Conservation (phyloP, 2,888 invertebrate species). For the Amorpha juglandis region DNA sequence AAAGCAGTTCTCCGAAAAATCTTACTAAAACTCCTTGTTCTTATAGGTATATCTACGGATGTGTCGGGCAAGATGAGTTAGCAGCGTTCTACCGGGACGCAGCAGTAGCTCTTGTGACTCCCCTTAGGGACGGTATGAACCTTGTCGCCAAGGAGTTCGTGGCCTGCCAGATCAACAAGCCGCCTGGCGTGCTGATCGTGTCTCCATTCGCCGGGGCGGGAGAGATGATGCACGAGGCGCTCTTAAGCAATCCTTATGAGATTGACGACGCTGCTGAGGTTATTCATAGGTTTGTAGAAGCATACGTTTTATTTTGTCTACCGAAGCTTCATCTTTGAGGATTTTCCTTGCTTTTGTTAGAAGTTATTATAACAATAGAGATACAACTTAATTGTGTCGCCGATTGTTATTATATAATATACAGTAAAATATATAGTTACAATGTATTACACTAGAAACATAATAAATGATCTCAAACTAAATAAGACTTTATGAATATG, state of each 20-base stretch:
- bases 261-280: conserved; percentile 94
- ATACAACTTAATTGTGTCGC: no score
- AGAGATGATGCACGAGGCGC: conserved; percentile 96
- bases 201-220: conserved; percentile 97
- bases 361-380: no score
- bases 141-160: conserved; percentile 96
- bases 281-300: conserved; percentile 86
- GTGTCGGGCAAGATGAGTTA: conserved; percentile 93
- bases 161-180: conserved; percentile 94
- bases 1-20: no score
- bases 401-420: no score
- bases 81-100: conserved; percentile 95
- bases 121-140: conserved; percentile 95
- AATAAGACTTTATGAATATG: no score
- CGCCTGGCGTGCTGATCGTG: conserved; percentile 93
- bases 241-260: conserved; percentile 95
- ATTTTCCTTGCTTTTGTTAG: not conserved
- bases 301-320: not conserved
- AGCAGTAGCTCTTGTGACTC: conserved; percentile 94
- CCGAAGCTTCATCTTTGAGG: not conserved
- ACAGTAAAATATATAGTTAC: no score
- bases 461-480: no score
- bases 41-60: conserved; percentile 91
- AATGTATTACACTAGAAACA: no score
- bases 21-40: not conserved